Evolutionary conservation across 2,797 vertebrate genomes (phyloP).

Genomic region (Pelobates cultripes): DNA sequence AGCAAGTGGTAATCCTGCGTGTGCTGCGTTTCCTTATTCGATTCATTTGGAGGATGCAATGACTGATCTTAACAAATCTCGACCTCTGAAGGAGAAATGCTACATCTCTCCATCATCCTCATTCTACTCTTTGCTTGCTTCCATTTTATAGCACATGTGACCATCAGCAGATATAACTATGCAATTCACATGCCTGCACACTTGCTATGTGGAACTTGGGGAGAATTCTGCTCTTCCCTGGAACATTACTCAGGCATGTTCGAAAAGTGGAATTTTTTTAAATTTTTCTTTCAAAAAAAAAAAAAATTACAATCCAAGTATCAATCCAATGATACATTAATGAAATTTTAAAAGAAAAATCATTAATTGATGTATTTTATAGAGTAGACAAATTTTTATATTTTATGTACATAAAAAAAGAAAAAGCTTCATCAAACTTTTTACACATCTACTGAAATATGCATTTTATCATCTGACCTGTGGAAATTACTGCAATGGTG

Average conservation of each 20-base stretch:
- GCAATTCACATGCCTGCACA: conserved; percentile 11
- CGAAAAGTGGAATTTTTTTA: background rate
- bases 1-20: conserved; percentile 68
- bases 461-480: conserved; percentile 56
- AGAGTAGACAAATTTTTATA: conserved; percentile 24
- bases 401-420: conserved; percentile 41
- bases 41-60: conserved; percentile 74
- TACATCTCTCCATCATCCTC: background rate
- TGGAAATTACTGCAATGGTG: conserved; percentile 56
- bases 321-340: background rate
- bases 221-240: background rate
- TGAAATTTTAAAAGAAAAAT: background rate
- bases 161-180: background rate
- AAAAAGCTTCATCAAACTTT: conserved; percentile 46
- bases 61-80: conserved; percentile 26
- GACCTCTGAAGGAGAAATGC: conserved; percentile 19
- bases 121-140: background rate
- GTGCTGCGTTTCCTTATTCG: conserved; percentile 72
- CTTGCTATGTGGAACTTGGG: background rate
- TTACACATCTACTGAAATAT: conserved; percentile 55
- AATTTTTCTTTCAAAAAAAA: background rate
- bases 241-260: background rate
- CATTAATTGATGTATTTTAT: conserved; percentile 15
- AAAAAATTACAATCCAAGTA: background rate
- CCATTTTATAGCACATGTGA: conserved; percentile 10